Percentiles rank a stretch among this genome's conserved stretches.
phyloP scores from a whole-genome alignment of 2,797 vertebrate genomes.

The Cynopterus sphinx region DNA sequence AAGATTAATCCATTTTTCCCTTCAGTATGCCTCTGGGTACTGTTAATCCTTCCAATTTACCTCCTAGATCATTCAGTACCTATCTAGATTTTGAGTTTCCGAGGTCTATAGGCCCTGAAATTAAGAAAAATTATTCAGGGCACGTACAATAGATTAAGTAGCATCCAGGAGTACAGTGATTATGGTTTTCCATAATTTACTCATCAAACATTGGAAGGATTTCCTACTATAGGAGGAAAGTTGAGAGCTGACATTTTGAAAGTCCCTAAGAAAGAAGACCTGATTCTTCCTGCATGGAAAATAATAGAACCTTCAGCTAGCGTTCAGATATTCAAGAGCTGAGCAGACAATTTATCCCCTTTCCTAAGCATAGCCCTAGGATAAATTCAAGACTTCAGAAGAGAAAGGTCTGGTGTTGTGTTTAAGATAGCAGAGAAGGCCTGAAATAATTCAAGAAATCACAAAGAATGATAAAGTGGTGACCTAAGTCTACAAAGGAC shows the following conservation, averaged over 20 bases:
- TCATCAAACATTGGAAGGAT: not conserved
- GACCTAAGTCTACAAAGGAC: not conserved
- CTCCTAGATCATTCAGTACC: not conserved
- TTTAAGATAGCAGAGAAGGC: not conserved
- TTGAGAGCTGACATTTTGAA: not conserved
- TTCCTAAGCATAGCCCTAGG: not conserved
- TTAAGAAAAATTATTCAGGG: not conserved
- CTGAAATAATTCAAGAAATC: not conserved
- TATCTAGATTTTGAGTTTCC: not conserved
- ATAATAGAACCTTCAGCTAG: not conserved
- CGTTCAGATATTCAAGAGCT: not conserved
- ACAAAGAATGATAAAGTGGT: not conserved
- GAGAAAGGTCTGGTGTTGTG: not conserved
- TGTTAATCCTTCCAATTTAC: not conserved
- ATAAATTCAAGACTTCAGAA: not conserved
- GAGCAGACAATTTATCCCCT: not conserved
- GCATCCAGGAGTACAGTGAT: not conserved
- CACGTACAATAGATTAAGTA: not conserved
- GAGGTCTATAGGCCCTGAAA: not conserved
- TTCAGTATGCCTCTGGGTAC: not conserved
- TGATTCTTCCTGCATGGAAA: not conserved
- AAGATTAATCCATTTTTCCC: not conserved
- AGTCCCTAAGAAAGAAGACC: not conserved
- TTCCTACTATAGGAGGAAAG: not conserved
- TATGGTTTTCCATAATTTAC: not conserved